Evolutionary conservation across 1,140 invertebrate species (phyloP), one percentile per base, ranked within the genome.

Genomic region (Protaetia brevitarsis): DNA sequence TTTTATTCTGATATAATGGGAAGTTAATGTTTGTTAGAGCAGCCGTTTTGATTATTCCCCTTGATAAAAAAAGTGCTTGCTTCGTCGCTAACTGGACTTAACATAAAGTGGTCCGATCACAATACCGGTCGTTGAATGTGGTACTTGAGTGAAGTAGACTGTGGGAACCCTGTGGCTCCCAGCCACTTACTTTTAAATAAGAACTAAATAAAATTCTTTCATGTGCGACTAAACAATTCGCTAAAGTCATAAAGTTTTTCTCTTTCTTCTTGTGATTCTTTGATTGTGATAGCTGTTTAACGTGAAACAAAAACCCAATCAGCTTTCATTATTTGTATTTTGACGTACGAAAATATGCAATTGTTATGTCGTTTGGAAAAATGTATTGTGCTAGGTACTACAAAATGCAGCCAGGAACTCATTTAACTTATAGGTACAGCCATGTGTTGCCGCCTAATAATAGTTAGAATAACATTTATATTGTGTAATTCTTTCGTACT

Each of bases 131-230:
- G 29, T 62, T 62, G 60, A 62, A 62, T 36, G 36, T 31, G 31
- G 60, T 34, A 59, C 64, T 65, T 19, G 30, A 65, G 29, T 65
- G 28, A 60, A 65, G 64, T 65, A 36, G 29, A 29, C 64, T 65
- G 64, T 65, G 65, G 65, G 58, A 66, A 66, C 57, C 34, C 57
- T 34, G 59, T 23, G 30, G 65, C 65, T 66, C 58, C 65, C 65
- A 61, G 51, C 34, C 58, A 66, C 58, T 51, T 66, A 62, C 31
- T 23, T 36, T 36, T 31, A 62, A 62, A 62, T 62, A 34, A 36
- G 31, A 62, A 62, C 60, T 36, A 62, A 62, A 62, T 62, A 62
- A 62, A 62, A 30, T 62, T 34, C 60, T 62, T 62, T 62, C 60
- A 62, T 36, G 60, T 30, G 31, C 29, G n/a, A 5, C 29, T 62